Evolutionary conservation across 2,113 vertebrate genomes (phyloP).

Genomic region (Sakesphorus luctuosus): DNA sequence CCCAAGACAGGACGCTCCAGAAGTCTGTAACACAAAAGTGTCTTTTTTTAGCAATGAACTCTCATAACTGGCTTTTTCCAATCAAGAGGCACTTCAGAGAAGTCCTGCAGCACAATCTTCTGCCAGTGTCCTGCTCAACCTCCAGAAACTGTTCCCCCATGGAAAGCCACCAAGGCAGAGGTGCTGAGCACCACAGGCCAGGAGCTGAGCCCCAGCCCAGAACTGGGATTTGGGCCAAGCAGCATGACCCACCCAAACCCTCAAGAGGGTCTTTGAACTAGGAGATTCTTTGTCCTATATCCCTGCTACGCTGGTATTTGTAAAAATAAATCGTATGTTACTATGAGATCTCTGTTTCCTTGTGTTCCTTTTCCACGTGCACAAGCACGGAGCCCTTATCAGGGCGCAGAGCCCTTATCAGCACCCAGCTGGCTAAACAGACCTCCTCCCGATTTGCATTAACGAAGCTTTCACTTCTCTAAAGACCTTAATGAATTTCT

Average conservation of each 20-base stretch:
- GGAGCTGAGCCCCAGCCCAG: background rate
- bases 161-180: background rate
- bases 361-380: background rate
- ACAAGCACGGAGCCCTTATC: background rate
- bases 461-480: slow-evolving; percentile 8
- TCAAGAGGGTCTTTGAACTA: background rate
- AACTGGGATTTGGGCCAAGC: background rate
- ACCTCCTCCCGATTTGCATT: slow-evolving; percentile 17
- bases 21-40: fast-evolving
- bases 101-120: background rate
- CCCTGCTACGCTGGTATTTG: background rate
- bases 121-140: background rate
- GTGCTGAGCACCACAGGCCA: fast-evolving
- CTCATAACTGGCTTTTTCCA: background rate
- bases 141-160: background rate
- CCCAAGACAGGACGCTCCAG: background rate
- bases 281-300: background rate
- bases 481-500: slow-evolving; percentile 52
- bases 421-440: background rate
- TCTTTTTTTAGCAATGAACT: background rate
- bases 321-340: background rate
- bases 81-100: background rate
- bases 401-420: background rate
- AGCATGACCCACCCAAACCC: background rate
- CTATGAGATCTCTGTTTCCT: background rate